Conservation (phyloP, 2,888 invertebrate species). For the Neria commutata region DNA sequence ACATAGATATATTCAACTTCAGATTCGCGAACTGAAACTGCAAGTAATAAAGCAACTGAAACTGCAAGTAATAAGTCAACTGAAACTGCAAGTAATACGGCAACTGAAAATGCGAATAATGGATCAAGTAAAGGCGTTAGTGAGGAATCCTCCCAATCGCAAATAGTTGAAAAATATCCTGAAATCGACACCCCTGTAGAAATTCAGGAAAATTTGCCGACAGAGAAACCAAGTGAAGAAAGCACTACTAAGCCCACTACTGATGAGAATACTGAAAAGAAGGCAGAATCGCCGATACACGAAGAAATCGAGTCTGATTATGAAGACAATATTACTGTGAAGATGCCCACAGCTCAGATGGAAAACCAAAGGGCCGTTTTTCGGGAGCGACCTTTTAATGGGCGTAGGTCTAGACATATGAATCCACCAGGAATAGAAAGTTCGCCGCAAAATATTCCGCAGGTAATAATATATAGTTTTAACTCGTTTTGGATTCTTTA, state of each 20-base stretch:
- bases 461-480: too few species aligned
- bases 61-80: background rate
- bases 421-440: conserved; percentile 64
- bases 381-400: conserved; percentile 36
- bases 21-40: conserved; percentile 13
- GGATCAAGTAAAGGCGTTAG: background rate
- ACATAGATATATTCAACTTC: background rate
- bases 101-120: conserved; percentile 3
- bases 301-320: conserved; percentile 63
- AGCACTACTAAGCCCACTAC: background rate
- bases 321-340: conserved; percentile 68
- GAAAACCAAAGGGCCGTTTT: conserved; percentile 35
- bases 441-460: conserved; percentile 32
- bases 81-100: background rate
- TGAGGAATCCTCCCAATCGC: background rate
- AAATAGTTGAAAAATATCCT: background rate
- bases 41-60: background rate
- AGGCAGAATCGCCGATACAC: conserved; percentile 25
- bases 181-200: too few species aligned
- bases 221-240: background rate
- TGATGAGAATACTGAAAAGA: background rate
- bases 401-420: conserved; percentile 40
- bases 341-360: conserved; percentile 63
- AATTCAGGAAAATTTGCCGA: too few species aligned
- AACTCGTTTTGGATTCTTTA: too few species aligned